Percentiles rank a stretch among this genome's conserved stretches.
phyloP scores from a whole-genome alignment of 1,140 invertebrate species.

The Periplaneta americana region DNA sequence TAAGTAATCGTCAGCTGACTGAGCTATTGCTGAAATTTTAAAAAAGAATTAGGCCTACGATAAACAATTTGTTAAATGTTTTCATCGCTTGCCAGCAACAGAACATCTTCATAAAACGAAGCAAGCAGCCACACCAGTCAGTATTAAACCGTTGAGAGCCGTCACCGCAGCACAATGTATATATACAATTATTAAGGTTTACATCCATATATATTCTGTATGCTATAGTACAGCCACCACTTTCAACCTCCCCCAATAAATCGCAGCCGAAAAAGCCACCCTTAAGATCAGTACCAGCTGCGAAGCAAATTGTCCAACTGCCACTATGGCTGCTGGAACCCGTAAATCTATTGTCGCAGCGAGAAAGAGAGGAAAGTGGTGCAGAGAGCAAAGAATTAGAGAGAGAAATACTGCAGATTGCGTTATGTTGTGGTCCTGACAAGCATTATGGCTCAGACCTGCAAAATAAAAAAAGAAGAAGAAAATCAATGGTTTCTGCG shows the following conservation, averaged over 20 bases:
- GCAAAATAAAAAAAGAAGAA: background rate
- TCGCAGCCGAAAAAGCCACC: background rate
- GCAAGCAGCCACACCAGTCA: background rate
- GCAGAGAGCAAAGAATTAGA: background rate
- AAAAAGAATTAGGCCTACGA: no score
- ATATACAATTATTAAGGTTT: background rate
- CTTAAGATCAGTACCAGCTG: background rate
- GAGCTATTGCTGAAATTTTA: no score
- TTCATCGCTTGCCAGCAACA: no score
- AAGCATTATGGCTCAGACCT: background rate
- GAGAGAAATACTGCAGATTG: background rate
- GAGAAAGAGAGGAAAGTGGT: background rate
- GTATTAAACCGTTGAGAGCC: background rate
- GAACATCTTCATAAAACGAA: no score
- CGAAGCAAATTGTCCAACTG: background rate
- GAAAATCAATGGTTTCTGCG: background rate
- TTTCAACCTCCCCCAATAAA: background rate
- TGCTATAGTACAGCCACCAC: background rate
- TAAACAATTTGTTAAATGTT: no score
- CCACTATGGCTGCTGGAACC: background rate
- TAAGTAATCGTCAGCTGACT: no score
- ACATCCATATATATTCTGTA: no score
- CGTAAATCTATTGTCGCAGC: background rate
- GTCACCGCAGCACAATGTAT: background rate
- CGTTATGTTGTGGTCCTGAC: background rate